These are phyloP conservation scores for Urocitellus parryii DNA, from an alignment of 2,113 vertebrate genomes.

Conservation along the genomic window DNA sequence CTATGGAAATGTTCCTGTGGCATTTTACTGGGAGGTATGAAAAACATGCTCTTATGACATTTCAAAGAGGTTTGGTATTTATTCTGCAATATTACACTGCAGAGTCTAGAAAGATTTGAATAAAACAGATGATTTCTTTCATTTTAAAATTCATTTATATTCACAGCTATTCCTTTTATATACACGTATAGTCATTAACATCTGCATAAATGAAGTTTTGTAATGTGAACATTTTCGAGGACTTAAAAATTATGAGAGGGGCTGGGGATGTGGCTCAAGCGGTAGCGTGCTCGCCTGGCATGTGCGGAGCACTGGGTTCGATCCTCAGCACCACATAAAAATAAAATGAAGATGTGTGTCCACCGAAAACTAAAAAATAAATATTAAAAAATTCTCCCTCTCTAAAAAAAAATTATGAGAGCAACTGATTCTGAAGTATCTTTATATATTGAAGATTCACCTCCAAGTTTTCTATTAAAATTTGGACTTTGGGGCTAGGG, in stretches of 20 bases:
- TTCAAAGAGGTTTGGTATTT: constrained; percentile 50
- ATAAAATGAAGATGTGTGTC: too few relatives aligned
- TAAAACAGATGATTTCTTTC: constrained; percentile 27
- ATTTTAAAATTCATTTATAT: constrained; percentile 49
- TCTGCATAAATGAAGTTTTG: background rate
- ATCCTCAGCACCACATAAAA: too few relatives aligned
- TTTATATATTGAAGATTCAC: constrained; percentile 8
- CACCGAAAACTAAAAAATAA: too few relatives aligned
- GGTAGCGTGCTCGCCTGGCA: too few relatives aligned
- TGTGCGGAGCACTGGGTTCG: too few relatives aligned
- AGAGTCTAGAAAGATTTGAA: constrained; percentile 29
- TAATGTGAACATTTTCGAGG: background rate
- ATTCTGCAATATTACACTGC: constrained; percentile 23
- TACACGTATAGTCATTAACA: background rate
- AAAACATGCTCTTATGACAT: constrained; percentile 59
- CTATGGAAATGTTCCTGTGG: constrained; percentile 67
- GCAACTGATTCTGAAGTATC: background rate
- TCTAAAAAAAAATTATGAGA: background rate
- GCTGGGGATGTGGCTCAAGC: too few relatives aligned
- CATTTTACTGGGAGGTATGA: constrained; percentile 73
- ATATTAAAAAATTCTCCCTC: too few relatives aligned
- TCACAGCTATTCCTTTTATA: background rate
- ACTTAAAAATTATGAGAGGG: constrained; percentile 28
- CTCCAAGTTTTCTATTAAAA: constrained; percentile 23
- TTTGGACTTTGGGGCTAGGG: background rate